A percentile compares a stretch with the other conserved stretches of the same genome.
Conservation (phyloP, 2,888 invertebrate species). For the Teleogryllus oceanicus region DNA sequence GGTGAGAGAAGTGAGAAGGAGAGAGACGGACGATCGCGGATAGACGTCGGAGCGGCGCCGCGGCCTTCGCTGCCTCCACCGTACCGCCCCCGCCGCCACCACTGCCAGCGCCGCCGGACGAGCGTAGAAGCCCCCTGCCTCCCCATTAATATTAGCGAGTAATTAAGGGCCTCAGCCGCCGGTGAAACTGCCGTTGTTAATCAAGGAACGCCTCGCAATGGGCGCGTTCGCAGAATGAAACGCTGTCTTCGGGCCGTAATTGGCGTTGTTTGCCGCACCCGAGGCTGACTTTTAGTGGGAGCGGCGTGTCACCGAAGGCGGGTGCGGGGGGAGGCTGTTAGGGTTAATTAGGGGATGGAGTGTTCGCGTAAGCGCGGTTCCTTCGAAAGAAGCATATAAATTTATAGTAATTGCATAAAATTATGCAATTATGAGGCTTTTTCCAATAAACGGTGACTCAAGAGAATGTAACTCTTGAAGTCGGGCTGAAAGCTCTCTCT, state of each 20-base stretch:
- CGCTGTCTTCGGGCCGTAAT: neutral
- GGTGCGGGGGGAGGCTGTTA: neutral
- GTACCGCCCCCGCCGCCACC: neutral
- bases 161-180: constrained; percentile 18
- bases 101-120: no score
- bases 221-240: constrained; percentile 10
- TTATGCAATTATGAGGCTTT: neutral
- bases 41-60: neutral
- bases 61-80: neutral
- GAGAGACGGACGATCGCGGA: neutral
- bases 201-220: neutral
- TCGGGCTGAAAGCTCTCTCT: no score
- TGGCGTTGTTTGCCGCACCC: neutral
- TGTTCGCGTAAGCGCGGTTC: no score
- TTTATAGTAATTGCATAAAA: neutral
- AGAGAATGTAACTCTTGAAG: no score
- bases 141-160: constrained; percentile 12
- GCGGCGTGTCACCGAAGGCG: neutral
- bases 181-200: constrained; percentile 18
- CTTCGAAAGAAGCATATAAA: neutral
- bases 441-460: no score
- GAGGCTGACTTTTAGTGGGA: constrained; percentile 18
- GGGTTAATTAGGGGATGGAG: neutral
- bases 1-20: neutral
- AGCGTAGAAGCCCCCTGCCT: no score